phyloP scores from a whole-genome alignment of 2,797 vertebrate genomes.

The Sebastes melanostomus region DNA sequence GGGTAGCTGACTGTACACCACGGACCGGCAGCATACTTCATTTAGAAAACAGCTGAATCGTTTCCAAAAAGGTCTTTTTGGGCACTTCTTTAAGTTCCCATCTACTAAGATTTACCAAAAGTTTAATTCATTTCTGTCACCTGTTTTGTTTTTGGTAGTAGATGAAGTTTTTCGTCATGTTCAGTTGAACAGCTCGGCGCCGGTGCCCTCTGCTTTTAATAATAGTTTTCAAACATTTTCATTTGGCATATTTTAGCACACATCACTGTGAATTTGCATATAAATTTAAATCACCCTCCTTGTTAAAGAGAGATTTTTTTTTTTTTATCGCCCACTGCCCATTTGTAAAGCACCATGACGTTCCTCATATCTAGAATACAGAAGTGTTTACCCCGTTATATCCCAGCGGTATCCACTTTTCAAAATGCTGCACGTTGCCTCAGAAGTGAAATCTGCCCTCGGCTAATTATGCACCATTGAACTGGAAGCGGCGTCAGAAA shows the following conservation, averaged over 20 bases:
- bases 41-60: neutral
- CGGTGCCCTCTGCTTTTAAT: neutral
- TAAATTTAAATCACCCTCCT: neutral
- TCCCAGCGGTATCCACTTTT: neutral
- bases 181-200: neutral
- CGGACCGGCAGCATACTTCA: neutral
- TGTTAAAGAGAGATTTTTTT: neutral
- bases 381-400: neutral
- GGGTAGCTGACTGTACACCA: neutral
- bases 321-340: neutral
- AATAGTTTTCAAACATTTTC: neutral
- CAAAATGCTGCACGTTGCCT: neutral
- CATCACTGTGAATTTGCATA: neutral
- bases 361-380: neutral
- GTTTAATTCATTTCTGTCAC: neutral
- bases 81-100: neutral
- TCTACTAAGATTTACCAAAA: neutral
- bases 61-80: neutral
- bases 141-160: too few relatives aligned
- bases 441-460: neutral
- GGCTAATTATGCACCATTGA: neutral
- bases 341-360: neutral
- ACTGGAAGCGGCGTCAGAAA: conserved; percentile 12
- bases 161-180: neutral
- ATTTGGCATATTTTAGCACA: neutral